Evolutionary conservation across 2,113 vertebrate species (phyloP).

Genomic region (Heteronetta atricapilla): DNA sequence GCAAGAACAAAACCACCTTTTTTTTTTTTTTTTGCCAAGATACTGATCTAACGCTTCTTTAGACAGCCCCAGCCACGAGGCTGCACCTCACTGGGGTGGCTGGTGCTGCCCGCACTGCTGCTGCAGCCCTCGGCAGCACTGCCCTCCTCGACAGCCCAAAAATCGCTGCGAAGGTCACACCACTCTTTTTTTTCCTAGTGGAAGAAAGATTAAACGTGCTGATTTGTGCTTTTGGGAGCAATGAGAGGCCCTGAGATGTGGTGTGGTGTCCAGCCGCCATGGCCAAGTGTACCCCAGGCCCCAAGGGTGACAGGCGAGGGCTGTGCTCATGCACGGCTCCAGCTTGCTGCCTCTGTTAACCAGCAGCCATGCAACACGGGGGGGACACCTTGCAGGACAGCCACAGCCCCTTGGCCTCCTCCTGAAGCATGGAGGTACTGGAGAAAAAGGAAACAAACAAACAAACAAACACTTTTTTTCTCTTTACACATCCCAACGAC

Average conservation of each 20-base stretch:
- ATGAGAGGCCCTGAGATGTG: not conserved
- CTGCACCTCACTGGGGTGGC: fast-evolving
- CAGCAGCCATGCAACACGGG: not conserved
- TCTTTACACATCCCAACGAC: not conserved
- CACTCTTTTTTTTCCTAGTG: not conserved
- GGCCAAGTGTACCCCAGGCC: fast-evolving
- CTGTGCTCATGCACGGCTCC: fast-evolving
- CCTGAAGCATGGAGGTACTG: fast-evolving
- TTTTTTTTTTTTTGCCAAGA: not conserved
- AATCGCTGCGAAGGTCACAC: fast-evolving
- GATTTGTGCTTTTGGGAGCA: not conserved
- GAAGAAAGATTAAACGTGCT: not conserved
- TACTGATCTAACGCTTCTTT: fast-evolving
- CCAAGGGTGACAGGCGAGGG: fast-evolving
- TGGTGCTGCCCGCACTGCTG: fast-evolving
- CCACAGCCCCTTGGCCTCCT: not conserved
- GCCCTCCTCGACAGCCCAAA: not conserved
- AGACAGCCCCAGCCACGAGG: fast-evolving
- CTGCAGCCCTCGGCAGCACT: not conserved
- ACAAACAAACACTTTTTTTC: not conserved
- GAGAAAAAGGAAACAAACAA: not conserved
- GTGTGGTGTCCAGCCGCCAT: fast-evolving
- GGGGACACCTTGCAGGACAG: not conserved
- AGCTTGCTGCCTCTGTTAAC: not conserved
- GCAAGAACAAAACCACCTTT: not conserved